A percentile compares a stretch with the other conserved stretches of the same genome.
These are phyloP conservation scores for Perca schrenkii DNA, from an alignment of 2,113 vertebrate genomes.

Conservation along the genomic window DNA sequence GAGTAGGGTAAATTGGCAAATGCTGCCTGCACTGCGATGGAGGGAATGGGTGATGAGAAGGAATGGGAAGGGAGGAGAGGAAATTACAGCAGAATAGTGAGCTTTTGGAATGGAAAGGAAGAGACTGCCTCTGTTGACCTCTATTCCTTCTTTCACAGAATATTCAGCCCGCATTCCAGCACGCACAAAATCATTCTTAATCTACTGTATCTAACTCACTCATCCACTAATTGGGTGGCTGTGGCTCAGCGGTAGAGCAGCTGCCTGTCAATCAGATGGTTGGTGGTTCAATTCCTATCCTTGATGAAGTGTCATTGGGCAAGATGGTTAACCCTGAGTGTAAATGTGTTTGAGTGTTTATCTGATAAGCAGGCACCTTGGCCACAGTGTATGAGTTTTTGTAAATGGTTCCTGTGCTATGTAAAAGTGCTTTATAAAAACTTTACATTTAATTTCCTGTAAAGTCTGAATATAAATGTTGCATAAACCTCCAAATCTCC, in stretches of 20 bases:
- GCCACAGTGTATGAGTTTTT: too few relatives aligned
- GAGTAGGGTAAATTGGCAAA: constrained; percentile 50
- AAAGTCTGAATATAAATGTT: constrained; percentile 30
- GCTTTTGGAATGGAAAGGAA: constrained; percentile 25
- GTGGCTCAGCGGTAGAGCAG: too few relatives aligned
- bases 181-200: background rate
- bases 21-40: constrained; percentile 13
- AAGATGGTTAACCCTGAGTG: too few relatives aligned
- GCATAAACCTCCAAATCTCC: constrained; percentile 5
- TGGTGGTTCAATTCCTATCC: too few relatives aligned
- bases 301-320: too few relatives aligned
- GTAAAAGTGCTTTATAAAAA: too few relatives aligned
- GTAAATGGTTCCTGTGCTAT: too few relatives aligned
- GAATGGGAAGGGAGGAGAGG: constrained; percentile 6
- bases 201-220: constrained; percentile 8
- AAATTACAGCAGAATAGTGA: constrained; percentile 29
- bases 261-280: too few relatives aligned
- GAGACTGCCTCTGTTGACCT: constrained; percentile 19
- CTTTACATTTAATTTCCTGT: background rate
- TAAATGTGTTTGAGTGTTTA: too few relatives aligned
- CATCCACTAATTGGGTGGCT: background rate
- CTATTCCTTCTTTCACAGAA: constrained; percentile 9
- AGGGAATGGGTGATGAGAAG: constrained; percentile 16
- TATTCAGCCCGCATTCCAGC: constrained; percentile 13
- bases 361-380: too few relatives aligned